Percentiles rank a stretch among this genome's conserved stretches.
Evolutionary conservation across 2,888 invertebrate genomes (phyloP).

Genomic region (Glyphotaelius pellucidus): DNA sequence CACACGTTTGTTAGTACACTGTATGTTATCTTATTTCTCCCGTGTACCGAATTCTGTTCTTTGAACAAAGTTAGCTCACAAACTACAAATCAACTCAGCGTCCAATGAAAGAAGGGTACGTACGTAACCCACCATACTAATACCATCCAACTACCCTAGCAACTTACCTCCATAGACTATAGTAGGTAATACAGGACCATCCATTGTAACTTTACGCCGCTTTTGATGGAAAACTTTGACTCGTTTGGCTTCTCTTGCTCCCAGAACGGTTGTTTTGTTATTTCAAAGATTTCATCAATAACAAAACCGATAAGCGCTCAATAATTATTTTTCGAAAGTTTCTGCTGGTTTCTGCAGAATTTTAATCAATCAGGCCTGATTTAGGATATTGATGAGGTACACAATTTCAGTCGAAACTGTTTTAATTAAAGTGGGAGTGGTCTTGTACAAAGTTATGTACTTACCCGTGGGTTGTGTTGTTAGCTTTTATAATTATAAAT

Average conservation of each 20-base stretch:
- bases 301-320: background rate
- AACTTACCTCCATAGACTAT: background rate
- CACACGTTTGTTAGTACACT: background rate
- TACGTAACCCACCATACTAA: background rate
- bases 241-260: constrained; percentile 13
- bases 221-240: constrained; percentile 32
- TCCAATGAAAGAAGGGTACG: constrained; percentile 8
- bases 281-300: background rate
- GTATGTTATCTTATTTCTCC: constrained; percentile 3
- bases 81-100: constrained; percentile 42
- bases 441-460: background rate
- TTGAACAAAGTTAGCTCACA: constrained; percentile 17
- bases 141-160: background rate
- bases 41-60: constrained; percentile 27
- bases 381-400: background rate
- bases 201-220: constrained; percentile 20
- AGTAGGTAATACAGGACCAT: background rate
- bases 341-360: background rate
- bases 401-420: background rate
- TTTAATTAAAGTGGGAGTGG: background rate
- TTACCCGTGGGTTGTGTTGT: background rate
- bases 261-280: background rate
- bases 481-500: background rate
- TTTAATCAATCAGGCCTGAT: background rate
- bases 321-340: background rate